These are phyloP conservation scores for Horisme vitalbata DNA, from an alignment of 2,888 invertebrate genomes.

Conservation along the genomic window DNA sequence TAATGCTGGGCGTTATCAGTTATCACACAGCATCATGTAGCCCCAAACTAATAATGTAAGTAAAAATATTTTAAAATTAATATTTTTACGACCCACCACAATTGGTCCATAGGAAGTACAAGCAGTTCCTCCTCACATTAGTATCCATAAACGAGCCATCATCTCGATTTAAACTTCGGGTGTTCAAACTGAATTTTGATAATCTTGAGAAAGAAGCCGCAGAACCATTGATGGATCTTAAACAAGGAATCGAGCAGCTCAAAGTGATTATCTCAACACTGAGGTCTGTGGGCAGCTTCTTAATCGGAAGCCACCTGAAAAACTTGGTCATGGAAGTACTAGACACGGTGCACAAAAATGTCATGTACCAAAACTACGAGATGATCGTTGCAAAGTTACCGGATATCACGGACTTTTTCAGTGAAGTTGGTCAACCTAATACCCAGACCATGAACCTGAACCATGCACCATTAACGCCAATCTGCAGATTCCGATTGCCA, in stretches of 20 bases:
- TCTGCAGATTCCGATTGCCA: conserved; percentile 94
- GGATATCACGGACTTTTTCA: conserved; percentile 99
- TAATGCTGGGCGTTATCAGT: no score
- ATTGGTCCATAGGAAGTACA: conserved; percentile 96
- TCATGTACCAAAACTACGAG: conserved; percentile 98
- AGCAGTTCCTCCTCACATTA: conserved; percentile 98
- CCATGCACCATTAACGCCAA: no score
- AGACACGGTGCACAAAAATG: conserved; percentile 99
- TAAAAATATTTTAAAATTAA: no score
- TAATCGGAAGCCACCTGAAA: conserved; percentile 95
- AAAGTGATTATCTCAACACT: conserved; percentile 96
- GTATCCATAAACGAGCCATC: conserved; percentile 97
- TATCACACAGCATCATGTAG: no score
- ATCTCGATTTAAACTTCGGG: conserved; percentile 97
- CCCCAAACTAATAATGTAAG: no score
- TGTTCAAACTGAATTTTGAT: conserved; percentile 99
- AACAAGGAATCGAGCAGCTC: conserved; percentile 98
- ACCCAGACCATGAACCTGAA: no score
- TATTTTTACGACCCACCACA: no score
- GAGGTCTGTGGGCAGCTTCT: conserved; percentile 96
- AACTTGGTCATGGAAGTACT: conserved; percentile 99
- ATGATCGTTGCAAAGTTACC: no score
- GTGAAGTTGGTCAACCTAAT: no score
- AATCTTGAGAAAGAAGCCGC: conserved; percentile 98
- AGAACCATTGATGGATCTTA: conserved; percentile 99